These are phyloP conservation scores for Pegoplata infirma DNA, from an alignment of 2,888 invertebrate species.

Conservation along the genomic window DNA sequence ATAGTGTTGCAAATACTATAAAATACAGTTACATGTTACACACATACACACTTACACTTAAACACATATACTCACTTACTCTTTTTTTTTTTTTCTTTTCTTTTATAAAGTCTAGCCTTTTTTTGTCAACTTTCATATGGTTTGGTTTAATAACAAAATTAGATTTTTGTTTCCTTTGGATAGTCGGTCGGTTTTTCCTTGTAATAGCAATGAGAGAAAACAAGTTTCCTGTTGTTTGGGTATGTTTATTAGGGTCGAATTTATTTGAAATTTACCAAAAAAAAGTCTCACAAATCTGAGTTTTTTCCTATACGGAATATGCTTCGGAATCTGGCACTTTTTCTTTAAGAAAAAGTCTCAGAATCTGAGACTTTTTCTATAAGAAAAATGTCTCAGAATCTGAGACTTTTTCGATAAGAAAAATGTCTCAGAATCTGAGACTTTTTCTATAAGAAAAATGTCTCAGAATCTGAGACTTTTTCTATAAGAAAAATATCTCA, in stretches of 20 bases:
- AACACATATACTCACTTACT: neutral
- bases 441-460: too few relatives aligned
- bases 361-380: too few relatives aligned
- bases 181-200: neutral
- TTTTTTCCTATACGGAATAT: too few relatives aligned
- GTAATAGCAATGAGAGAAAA: neutral
- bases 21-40: slow-evolving; percentile 53
- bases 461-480: too few relatives aligned
- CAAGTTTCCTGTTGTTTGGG: neutral
- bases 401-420: too few relatives aligned
- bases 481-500: too few relatives aligned
- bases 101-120: neutral
- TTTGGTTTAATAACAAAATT: slow-evolving; percentile 56
- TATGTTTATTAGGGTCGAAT: neutral
- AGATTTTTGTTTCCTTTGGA: slow-evolving; percentile 42
- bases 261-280: too few relatives aligned
- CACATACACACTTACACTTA: slow-evolving; percentile 46
- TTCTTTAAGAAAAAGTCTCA: too few relatives aligned
- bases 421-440: too few relatives aligned
- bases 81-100: slow-evolving; percentile 2
- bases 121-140: slow-evolving; percentile 23
- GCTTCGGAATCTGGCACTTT: too few relatives aligned
- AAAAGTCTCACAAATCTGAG: too few relatives aligned
- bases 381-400: too few relatives aligned
- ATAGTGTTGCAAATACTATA: slow-evolving; percentile 70